Base-by-base conservation (phyloP, 2,888 invertebrate genomes). In the Plagodis pulveraria region DNA sequence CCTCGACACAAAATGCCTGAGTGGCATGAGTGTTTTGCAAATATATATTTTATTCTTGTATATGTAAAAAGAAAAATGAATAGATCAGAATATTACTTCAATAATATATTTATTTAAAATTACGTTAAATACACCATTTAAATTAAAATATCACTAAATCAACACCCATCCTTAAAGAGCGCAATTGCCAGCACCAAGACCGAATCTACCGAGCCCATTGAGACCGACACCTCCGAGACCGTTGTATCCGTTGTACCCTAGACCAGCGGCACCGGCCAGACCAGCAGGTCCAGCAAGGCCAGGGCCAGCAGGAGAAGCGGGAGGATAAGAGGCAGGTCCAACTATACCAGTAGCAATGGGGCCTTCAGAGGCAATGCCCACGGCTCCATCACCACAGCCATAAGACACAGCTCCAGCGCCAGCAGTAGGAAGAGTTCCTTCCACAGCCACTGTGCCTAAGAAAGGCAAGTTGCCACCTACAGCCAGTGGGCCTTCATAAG, bases 391-490 rank as follows among this genome's bases (percentile, higher is more conserved):
- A 0, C 83, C 82, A 52, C 83, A 81, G 36, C 78, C 76, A 63
- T 84, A 84, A 0, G 73, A 61, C 9, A 80, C 77, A 5, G 74
- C 69, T 22, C 80, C 81, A n/a, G 76, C 58, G 0, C 85, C 84
- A 38, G 69, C 67, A 0, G 81, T 77, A 2, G 82, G 77, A 5
- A 84, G 53, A 5, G 63, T 59, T 4, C 82, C 83, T 38, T 83
- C 80, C 11, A 83, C 41, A 7, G 60, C 75, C 0, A 78, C 78
- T 8, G 78, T 69, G 5, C 81, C 80, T 2, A 81, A 56, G 70
- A 83, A 81, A 0, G 82, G 85, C 34, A 86, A 60, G 43, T 78
- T 73, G 41, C 86, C 86, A 44, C 62, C 62, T 0, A 77, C 76
- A 2, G 58, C 50, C 1, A 82, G 51, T 8, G 71, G 50, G 7